A percentile compares a stretch with the other conserved stretches of the same genome.
Evolutionary conservation across 1,140 invertebrate species (phyloP).

Genomic region (Diabrotica undecimpunctata): DNA sequence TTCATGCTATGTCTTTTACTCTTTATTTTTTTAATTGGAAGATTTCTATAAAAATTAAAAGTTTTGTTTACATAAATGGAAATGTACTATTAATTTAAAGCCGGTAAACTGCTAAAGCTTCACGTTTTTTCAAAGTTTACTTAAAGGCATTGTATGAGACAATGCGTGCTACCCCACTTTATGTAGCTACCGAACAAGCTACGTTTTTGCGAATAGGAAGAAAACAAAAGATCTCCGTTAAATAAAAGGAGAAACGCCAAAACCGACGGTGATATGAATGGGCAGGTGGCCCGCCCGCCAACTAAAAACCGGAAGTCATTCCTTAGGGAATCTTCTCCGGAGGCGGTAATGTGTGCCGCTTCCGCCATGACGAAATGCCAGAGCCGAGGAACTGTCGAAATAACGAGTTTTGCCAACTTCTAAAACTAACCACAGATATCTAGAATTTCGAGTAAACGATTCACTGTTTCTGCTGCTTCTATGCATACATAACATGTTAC

Average conservation of each 20-base stretch:
- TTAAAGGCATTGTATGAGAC: no score
- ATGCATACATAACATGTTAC: background rate
- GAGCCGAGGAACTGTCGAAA: slow-evolving; percentile 22
- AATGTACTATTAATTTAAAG: no score
- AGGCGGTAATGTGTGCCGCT: slow-evolving; percentile 24
- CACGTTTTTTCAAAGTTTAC: no score
- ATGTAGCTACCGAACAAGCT: no score
- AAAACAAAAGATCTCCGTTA: background rate
- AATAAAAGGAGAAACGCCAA: slow-evolving; percentile 2
- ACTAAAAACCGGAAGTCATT: slow-evolving; percentile 11
- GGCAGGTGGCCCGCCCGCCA: slow-evolving; percentile 5
- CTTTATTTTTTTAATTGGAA: no score
- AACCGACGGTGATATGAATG: background rate
- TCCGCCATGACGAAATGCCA: slow-evolving; percentile 20
- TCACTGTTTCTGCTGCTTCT: background rate
- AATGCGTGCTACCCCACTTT: no score
- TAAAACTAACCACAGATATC: background rate
- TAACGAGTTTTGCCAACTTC: slow-evolving; percentile 7
- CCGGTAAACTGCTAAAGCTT: no score
- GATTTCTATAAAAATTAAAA: no score
- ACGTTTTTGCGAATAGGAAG: background rate
- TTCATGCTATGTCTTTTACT: no score
- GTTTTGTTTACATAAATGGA: no score
- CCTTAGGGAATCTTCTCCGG: slow-evolving; percentile 18
- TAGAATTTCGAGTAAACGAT: background rate